Percentiles rank a stretch among this genome's conserved stretches.
Conservation (phyloP, 2,888 invertebrate species). For the Drosophila algonquin region DNA sequence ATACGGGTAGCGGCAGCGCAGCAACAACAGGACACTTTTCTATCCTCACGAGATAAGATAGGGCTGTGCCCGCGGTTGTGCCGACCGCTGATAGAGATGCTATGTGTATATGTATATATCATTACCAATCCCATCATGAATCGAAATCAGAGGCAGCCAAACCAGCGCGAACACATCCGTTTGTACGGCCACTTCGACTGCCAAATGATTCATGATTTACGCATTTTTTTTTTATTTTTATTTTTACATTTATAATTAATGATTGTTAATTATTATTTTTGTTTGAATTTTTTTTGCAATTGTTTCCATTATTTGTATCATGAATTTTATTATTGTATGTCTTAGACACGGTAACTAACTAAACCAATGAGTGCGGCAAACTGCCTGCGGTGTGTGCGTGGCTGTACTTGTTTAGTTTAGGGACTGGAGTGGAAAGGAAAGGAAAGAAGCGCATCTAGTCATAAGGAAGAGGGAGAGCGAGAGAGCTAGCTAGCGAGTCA, state of each 20-base stretch:
- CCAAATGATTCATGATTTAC: conserved; percentile 61
- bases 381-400: not conserved
- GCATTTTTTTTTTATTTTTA: conserved; percentile 33
- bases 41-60: conserved; percentile 58
- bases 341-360: not conserved
- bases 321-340: conserved; percentile 9
- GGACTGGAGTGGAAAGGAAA: not conserved
- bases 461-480: conserved; percentile 46
- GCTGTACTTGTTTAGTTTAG: not conserved
- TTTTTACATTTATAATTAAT: conserved; percentile 5
- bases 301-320: conserved; percentile 7
- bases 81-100: not conserved
- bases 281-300: conserved; percentile 19
- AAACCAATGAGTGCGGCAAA: conserved; percentile 2
- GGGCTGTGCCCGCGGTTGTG: conserved; percentile 1
- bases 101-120: conserved; percentile 2
- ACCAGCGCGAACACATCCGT: conserved; percentile 8
- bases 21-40: not conserved
- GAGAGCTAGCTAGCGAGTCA: not conserved
- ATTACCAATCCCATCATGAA: conserved; percentile 17
- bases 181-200: conserved; percentile 54
- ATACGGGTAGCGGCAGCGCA: too few relatives aligned
- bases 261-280: conserved; percentile 39
- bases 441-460: conserved; percentile 62
- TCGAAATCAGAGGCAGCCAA: conserved; percentile 46